phyloP scores from a whole-genome alignment of 2,797 vertebrate species.

The Gallinago nigripennis region DNA sequence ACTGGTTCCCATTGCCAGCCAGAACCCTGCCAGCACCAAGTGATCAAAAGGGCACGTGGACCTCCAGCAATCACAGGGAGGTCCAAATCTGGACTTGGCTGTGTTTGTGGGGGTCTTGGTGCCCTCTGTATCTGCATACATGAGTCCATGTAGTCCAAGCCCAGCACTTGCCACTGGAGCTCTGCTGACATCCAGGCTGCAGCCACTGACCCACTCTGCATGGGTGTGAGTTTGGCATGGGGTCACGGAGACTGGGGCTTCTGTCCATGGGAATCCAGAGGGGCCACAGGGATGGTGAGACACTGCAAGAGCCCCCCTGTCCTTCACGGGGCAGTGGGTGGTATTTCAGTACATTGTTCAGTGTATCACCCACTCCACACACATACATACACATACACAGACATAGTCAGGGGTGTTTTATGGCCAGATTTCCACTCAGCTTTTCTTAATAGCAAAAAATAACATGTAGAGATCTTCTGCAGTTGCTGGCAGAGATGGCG shows the following conservation, averaged over 20 bases:
- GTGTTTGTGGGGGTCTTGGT: background rate
- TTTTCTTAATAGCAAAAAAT: background rate
- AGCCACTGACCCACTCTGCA: too few species aligned
- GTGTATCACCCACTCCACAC: background rate
- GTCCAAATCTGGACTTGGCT: background rate
- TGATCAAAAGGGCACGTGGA: background rate
- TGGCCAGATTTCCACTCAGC: background rate
- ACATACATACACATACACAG: background rate
- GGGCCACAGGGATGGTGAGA: background rate
- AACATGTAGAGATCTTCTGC: background rate
- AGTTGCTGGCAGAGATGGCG: background rate
- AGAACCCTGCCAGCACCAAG: background rate
- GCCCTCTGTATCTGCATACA: background rate
- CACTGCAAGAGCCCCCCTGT: fast-evolving
- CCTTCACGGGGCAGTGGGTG: background rate
- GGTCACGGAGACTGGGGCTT: background rate
- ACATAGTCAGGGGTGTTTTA: background rate
- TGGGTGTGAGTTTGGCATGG: background rate
- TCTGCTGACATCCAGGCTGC: background rate
- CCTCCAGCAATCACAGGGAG: fast-evolving
- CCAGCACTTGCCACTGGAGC: background rate
- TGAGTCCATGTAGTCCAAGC: too few species aligned
- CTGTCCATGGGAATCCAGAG: background rate
- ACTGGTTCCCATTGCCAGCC: background rate
- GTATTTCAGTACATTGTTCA: background rate